These are phyloP conservation scores for Gulo gulo DNA, from an alignment of 2,113 vertebrate species.

Conservation along the genomic window DNA sequence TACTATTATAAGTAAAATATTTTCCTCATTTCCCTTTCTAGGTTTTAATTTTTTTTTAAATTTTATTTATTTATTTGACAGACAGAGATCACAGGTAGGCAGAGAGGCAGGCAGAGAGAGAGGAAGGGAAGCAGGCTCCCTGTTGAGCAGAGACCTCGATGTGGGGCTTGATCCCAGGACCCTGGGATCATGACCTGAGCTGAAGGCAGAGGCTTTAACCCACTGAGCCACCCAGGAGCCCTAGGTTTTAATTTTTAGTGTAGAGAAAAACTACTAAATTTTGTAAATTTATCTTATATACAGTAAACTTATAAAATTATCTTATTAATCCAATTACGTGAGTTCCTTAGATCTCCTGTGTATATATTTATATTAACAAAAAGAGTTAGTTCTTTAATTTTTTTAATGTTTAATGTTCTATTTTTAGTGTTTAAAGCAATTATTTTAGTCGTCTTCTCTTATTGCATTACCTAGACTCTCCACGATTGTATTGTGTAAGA, in stretches of 20 bases:
- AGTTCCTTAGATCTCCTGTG: not conserved
- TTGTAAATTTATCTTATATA: not conserved
- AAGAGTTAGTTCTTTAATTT: not conserved
- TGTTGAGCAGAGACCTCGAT: no score
- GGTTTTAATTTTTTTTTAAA: not conserved
- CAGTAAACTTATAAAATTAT: not conserved
- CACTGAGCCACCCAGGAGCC: no score
- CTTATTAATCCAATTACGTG: not conserved
- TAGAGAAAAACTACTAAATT: not conserved
- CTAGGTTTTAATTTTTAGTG: constrained; percentile 20
- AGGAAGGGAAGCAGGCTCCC: no score
- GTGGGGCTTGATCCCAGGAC: no score
- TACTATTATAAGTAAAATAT: not conserved
- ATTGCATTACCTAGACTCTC: not conserved
- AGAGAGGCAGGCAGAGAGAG: no score
- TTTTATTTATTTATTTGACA: no score
- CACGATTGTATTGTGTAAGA: not conserved
- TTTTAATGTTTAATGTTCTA: not conserved
- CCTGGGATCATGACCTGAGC: no score
- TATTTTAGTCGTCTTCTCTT: not conserved
- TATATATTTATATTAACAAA: not conserved
- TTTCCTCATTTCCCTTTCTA: not conserved
- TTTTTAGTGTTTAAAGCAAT: not conserved
- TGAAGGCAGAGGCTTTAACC: no score
- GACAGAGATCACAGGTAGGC: no score